Conservation (phyloP, 2,113 vertebrate species). For the Chiloscyllium plagiosum region DNA sequence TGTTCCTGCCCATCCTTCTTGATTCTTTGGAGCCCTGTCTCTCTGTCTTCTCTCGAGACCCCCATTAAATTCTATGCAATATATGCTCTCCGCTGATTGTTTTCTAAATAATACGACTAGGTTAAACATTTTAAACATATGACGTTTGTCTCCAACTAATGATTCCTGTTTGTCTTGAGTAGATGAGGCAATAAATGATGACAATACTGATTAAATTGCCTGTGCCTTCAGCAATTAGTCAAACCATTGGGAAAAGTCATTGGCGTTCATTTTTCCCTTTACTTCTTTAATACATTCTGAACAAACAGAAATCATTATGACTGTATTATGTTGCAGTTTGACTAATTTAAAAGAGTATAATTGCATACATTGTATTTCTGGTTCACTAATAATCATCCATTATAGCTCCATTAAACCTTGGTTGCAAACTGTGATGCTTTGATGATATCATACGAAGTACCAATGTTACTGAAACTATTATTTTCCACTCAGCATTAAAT, state of each 20-base stretch:
- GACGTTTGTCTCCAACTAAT: neutral
- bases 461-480: neutral
- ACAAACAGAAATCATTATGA: constrained; percentile 7
- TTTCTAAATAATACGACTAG: neutral
- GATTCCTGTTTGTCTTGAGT: neutral
- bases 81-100: neutral
- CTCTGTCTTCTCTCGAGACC: neutral
- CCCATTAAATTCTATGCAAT: neutral
- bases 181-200: neutral
- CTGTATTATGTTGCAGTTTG: neutral
- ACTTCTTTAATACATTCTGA: neutral
- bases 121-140: neutral
- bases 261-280: neutral
- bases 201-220: neutral
- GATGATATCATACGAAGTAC: neutral
- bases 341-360: neutral
- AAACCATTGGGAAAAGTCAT: neutral
- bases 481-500: neutral
- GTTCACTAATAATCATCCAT: constrained; percentile 5
- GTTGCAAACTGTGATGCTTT: neutral
- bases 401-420: neutral
- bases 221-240: constrained; percentile 20
- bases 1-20: too few relatives aligned
- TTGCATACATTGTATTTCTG: neutral
- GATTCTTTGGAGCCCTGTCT: neutral